Conservation (phyloP, 2,888 invertebrate species). For the Ptilodon capucinus region DNA sequence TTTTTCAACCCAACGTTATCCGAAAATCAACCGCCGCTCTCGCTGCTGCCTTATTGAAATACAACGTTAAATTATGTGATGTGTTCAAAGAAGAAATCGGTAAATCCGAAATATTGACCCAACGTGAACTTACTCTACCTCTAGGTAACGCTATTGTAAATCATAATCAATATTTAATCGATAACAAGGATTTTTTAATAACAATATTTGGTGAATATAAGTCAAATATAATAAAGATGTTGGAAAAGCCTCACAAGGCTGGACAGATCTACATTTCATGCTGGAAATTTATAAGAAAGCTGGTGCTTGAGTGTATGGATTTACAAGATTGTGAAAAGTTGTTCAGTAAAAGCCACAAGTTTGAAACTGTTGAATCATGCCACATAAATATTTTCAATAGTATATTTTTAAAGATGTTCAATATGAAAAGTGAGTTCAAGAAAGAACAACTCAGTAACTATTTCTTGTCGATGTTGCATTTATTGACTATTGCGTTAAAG, state of each 20-base stretch:
- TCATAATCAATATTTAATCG: constrained; percentile 60
- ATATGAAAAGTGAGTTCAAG: constrained; percentile 51
- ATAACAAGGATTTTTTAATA: constrained; percentile 70
- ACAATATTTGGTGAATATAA: constrained; percentile 84
- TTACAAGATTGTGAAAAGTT: constrained; percentile 79
- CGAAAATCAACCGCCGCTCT: constrained; percentile 83
- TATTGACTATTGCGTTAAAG: constrained; percentile 76
- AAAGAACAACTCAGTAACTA: constrained; percentile 76
- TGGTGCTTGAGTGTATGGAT: constrained; percentile 84
- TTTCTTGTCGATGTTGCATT: constrained; percentile 79
- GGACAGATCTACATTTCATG: constrained; percentile 85
- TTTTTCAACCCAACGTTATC: constrained; percentile 75
- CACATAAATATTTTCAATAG: constrained; percentile 81
- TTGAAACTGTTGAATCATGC: constrained; percentile 82
- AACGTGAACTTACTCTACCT: constrained; percentile 85
- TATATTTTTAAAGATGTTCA: constrained; percentile 77
- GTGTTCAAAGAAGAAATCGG: constrained; percentile 71
- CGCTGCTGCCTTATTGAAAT: constrained; percentile 81
- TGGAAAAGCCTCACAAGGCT: constrained; percentile 87
- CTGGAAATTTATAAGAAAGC: constrained; percentile 79
- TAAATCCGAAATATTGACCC: constrained; percentile 72
- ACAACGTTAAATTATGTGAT: constrained; percentile 71
- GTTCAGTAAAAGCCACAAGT: constrained; percentile 84
- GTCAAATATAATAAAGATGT: constrained; percentile 83
- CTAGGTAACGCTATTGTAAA: constrained; percentile 77